A percentile compares a stretch with the other conserved stretches of the same genome.
Evolutionary conservation across 2,113 vertebrate species (phyloP).

Genomic region (Numenius arquata): DNA sequence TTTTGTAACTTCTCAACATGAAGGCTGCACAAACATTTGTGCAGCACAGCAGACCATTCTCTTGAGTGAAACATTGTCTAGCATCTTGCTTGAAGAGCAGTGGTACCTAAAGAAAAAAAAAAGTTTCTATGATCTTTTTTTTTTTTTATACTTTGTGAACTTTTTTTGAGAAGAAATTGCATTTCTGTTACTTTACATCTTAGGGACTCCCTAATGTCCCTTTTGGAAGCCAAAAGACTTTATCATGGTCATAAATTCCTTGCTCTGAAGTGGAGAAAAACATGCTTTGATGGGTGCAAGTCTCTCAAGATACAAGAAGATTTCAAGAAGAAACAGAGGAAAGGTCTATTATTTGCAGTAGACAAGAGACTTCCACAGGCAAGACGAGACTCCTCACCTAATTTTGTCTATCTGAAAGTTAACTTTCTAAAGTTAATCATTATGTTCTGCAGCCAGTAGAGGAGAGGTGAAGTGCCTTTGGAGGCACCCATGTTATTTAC

Average conservation of each 20-base stretch:
- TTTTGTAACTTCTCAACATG: background rate
- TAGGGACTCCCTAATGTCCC: background rate
- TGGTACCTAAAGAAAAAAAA: background rate
- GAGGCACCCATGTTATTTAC: background rate
- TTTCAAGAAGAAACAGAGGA: background rate
- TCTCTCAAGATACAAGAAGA: background rate
- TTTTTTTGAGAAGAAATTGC: background rate
- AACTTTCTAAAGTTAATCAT: background rate
- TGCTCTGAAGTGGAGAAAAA: background rate
- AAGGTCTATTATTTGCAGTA: background rate
- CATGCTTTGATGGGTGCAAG: background rate
- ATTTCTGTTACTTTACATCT: background rate
- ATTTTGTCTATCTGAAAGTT: background rate
- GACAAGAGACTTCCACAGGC: background rate
- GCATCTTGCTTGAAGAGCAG: background rate
- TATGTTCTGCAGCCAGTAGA: background rate
- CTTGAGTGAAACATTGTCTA: background rate
- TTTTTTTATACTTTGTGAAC: background rate
- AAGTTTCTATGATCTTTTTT: background rate
- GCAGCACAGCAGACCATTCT: background rate
- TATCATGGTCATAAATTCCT: background rate
- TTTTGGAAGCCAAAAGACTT: background rate
- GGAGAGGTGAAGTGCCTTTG: background rate
- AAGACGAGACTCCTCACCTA: background rate
- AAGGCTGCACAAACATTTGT: background rate